Evolutionary conservation across 2,888 invertebrate genomes (phyloP).

Genomic region (Carabus problematicus): DNA sequence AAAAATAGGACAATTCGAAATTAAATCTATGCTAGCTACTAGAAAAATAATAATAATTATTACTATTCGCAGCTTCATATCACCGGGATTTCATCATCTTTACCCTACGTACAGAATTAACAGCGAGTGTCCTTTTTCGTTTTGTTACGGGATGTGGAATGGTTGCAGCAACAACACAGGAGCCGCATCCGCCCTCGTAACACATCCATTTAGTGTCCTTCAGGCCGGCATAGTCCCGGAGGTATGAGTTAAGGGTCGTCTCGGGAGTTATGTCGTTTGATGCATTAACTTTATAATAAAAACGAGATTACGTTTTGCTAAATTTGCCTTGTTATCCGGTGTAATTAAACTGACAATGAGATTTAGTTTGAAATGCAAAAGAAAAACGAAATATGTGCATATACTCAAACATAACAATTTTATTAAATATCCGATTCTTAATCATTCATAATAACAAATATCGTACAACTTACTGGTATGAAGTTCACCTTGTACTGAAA

Average conservation of each 20-base stretch:
- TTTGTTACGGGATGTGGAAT: slow-evolving; percentile 61
- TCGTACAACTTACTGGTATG: no score
- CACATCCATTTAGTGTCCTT: slow-evolving; percentile 77
- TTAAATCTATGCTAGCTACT: neutral
- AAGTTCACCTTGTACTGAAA: slow-evolving; percentile 11
- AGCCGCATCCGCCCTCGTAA: slow-evolving; percentile 76
- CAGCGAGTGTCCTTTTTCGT: slow-evolving; percentile 62
- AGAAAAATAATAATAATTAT: neutral
- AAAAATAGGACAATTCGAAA: neutral
- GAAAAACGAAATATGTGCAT: neutral
- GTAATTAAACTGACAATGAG: neutral
- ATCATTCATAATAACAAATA: no score
- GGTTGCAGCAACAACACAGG: slow-evolving; percentile 65
- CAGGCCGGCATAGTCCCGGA: slow-evolving; percentile 67
- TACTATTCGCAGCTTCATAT: no score
- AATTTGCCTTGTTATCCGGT: no score
- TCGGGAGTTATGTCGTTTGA: slow-evolving; percentile 57
- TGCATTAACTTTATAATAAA: neutral
- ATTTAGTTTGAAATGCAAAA: neutral
- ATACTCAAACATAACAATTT: neutral
- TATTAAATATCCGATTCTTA: neutral
- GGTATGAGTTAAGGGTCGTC: slow-evolving; percentile 69
- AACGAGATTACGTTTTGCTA: neutral
- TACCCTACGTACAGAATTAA: slow-evolving; percentile 68
- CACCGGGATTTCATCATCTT: slow-evolving; percentile 15